Percentiles rank a stretch among this genome's conserved stretches.
These are phyloP conservation scores for Synanthedon tipuliformis DNA, from an alignment of 2,888 invertebrate genomes.

Conservation along the genomic window DNA sequence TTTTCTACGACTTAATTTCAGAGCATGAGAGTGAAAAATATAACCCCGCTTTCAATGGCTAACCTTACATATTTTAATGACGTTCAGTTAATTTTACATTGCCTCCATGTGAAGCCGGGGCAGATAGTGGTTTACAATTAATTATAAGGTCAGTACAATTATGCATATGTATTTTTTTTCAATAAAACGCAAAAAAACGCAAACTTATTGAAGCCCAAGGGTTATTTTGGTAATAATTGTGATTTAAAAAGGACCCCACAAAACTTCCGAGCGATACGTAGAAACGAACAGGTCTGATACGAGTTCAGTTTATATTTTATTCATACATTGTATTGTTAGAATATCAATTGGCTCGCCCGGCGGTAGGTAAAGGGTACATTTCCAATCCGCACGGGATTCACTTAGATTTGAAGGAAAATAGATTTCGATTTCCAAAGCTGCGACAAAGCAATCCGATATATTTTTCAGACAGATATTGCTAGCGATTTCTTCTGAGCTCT, in stretches of 20 bases:
- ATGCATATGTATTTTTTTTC: no score
- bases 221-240: constrained; percentile 17
- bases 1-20: no score
- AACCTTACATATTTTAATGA: no score
- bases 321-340: constrained; percentile 71
- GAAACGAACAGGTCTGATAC: constrained; percentile 57
- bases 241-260: constrained; percentile 32
- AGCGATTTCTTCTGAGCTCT: constrained; percentile 71
- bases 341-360: constrained; percentile 70
- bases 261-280: constrained; percentile 41
- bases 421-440: constrained; percentile 71
- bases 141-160: no score
- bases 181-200: no score
- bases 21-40: no score
- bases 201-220: neutral
- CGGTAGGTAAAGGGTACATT: constrained; percentile 71
- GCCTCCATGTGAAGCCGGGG: no score
- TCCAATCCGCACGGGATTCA: constrained; percentile 71
- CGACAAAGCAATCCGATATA: constrained; percentile 72
- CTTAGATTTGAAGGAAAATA: constrained; percentile 72
- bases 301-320: constrained; percentile 69
- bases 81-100: no score
- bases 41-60: no score
- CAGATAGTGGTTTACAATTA: no score
- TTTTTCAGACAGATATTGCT: constrained; percentile 71